Base-by-base conservation (phyloP, 2,888 invertebrate genomes). In the Yponomeuta evonymella region DNA sequence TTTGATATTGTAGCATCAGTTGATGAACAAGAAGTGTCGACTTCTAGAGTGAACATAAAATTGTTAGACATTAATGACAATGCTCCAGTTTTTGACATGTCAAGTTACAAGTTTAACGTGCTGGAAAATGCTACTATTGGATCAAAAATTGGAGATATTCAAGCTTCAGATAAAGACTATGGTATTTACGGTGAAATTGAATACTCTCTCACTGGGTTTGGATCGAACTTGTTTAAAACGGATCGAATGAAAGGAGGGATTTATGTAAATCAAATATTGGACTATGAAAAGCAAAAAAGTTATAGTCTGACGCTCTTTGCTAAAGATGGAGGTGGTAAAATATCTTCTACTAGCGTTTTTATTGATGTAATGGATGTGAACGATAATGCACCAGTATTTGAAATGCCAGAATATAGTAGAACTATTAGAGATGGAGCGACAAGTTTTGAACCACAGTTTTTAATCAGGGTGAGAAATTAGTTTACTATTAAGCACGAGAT, bases 41-140 rank as follows among this genome's bases (percentile, higher is more conserved):
- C 90, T 64, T 90, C 95, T 0, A 89, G 93, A 75, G 93, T 96
- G 0, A 94, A 94, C 70, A 93, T 95, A 1, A 94, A 94, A 74
- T 83, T 97, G 1, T 78, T 94, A 48, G 97, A 97, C 82, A 95
- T 95, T 70, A 97, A 97, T 79, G 97, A 97, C 76, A 97, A 97
- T 77, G 87, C 94, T 0, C 97, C 97, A 0, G 83, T 94, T 62
- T 97, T 96, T 78, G 90, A 93, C 10, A 88, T 94, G 72, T 81
- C 92, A 0, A 93, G 93, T 23, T 96, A 96, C 78, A 93, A 94
- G 71, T 93, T 96, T 64, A 92, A 93, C 65, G 94, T 96, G 0
- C 85, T 93, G 2, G 96, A 97, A 84, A 94, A 95, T 81, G 90
- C 94, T 0, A 87, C 93, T 0, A 87, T 93, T 0, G 95, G 94